phyloP scores from a whole-genome alignment of 2,888 invertebrate genomes.

The Pachycephus smyrnensis region DNA sequence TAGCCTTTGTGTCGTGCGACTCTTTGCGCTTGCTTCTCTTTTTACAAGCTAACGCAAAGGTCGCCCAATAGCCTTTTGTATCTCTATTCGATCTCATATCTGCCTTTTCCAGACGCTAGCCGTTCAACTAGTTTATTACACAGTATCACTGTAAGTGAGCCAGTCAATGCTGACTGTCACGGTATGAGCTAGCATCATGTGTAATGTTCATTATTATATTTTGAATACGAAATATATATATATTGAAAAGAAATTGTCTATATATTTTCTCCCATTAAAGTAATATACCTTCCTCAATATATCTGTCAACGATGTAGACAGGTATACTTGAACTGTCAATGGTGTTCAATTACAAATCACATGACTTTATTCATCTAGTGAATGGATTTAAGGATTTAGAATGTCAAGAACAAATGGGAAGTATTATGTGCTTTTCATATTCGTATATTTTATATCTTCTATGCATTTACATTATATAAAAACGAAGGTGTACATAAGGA shows the following conservation, averaged over 20 bases:
- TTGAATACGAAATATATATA: slow-evolving; percentile 65
- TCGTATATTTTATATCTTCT: neutral
- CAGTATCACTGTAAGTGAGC: slow-evolving; percentile 55
- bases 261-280: neutral
- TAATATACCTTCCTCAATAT: neutral
- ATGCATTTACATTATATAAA: neutral
- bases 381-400: neutral
- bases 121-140: slow-evolving; percentile 52
- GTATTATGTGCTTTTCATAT: neutral
- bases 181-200: slow-evolving; percentile 61
- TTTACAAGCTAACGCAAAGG: slow-evolving; percentile 5
- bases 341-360: too few species aligned
- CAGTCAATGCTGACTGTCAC: slow-evolving; percentile 52
- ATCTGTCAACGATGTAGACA: neutral
- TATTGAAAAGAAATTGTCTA: slow-evolving; percentile 48
- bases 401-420: neutral
- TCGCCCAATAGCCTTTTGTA: slow-evolving; percentile 49
- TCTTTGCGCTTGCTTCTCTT: slow-evolving; percentile 12
- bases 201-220: slow-evolving; percentile 66
- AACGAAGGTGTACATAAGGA: neutral
- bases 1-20: neutral
- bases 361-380: too few species aligned
- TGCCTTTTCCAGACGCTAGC: slow-evolving; percentile 57
- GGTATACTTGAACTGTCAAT: too few species aligned
- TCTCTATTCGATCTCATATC: slow-evolving; percentile 50